Percentiles rank a stretch among this genome's conserved stretches.
phyloP scores from a whole-genome alignment of 2,113 vertebrate species.

The Hypocryptadius cinnamomeus region DNA sequence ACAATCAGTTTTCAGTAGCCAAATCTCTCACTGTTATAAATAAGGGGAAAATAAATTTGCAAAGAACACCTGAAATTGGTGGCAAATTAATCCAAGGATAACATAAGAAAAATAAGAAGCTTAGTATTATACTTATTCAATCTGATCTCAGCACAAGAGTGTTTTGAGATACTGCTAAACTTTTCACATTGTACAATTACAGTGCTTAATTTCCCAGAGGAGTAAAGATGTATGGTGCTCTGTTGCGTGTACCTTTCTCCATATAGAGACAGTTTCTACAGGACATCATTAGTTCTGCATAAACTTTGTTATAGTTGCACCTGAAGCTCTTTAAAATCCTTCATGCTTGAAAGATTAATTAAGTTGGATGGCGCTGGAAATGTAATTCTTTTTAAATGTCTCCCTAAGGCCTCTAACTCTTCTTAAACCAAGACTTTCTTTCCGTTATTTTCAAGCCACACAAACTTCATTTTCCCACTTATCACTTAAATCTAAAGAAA shows the following conservation, averaged over 20 bases:
- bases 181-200: background rate
- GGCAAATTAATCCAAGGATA: background rate
- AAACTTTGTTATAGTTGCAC: slow-evolving; percentile 12
- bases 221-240: background rate
- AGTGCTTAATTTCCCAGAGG: background rate
- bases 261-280: background rate
- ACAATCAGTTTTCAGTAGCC: background rate
- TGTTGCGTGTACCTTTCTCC: background rate
- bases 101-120: background rate
- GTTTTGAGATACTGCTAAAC: background rate
- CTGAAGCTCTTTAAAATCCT: slow-evolving; percentile 14
- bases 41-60: background rate
- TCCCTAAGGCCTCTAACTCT: background rate
- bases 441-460: slow-evolving; percentile 5
- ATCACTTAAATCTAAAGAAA: slow-evolving; percentile 5
- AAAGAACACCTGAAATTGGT: rapidly evolving
- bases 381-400: background rate
- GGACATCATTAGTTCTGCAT: background rate
- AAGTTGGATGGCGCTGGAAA: background rate
- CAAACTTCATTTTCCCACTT: slow-evolving; percentile 22
- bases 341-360: slow-evolving; percentile 1
- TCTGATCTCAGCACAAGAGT: background rate
- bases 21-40: background rate
- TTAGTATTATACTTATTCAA: background rate
- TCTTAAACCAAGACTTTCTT: background rate